Conservation (phyloP, 2,113 vertebrate species). For the Nasalis larvatus region DNA sequence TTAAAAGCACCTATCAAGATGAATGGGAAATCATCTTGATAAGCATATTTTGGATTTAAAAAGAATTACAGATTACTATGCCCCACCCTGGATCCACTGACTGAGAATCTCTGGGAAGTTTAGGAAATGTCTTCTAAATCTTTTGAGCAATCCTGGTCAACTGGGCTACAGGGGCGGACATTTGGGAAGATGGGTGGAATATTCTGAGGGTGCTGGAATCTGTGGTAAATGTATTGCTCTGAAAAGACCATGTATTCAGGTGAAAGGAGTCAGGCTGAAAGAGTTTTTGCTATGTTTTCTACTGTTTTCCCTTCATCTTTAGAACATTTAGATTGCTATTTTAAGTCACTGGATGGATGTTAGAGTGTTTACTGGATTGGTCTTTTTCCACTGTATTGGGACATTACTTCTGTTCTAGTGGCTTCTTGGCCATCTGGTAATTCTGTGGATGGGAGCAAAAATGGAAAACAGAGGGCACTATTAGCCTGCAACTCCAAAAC, state of each 20-base stretch:
- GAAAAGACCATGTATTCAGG: neutral
- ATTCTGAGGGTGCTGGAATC: neutral
- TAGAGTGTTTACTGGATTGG: constrained; percentile 29
- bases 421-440: constrained; percentile 69
- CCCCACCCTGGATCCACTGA: neutral
- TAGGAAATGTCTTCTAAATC: neutral
- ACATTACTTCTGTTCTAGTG: constrained; percentile 48
- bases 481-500: constrained; percentile 67
- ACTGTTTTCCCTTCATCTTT: neutral
- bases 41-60: neutral
- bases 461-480: constrained; percentile 73
- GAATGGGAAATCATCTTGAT: too few species aligned
- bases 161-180: neutral
- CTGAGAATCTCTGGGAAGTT: neutral
- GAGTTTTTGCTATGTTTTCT: neutral
- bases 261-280: neutral
- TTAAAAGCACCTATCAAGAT: too few species aligned
- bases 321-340: constrained; percentile 12
- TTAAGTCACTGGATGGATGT: constrained; percentile 1
- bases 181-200: neutral
- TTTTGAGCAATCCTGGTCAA: neutral
- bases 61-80: neutral
- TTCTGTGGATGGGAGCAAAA: constrained; percentile 63
- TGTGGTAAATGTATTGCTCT: neutral
- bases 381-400: constrained; percentile 42